Conservation (phyloP, 2,113 vertebrate genomes). For the Vimba vimba region DNA sequence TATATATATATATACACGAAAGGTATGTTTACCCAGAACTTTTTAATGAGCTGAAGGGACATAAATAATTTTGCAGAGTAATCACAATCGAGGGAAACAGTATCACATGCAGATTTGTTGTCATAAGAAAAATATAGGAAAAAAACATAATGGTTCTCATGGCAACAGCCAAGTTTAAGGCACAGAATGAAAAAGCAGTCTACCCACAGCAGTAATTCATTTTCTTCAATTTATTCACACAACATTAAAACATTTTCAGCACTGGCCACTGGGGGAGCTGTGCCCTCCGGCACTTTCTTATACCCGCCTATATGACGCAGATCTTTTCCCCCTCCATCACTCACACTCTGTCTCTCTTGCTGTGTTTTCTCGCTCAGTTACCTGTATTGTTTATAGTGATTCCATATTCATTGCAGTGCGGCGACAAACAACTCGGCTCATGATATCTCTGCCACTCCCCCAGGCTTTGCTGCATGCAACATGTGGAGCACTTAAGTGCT, state of each 20-base stretch:
- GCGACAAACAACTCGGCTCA: slow-evolving; percentile 41
- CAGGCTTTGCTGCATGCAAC: slow-evolving; percentile 52
- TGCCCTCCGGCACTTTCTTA: neutral
- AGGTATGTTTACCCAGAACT: neutral
- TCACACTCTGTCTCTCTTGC: slow-evolving; percentile 20
- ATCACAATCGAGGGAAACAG: neutral
- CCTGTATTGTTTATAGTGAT: slow-evolving; percentile 47
- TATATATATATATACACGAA: neutral
- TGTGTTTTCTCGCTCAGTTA: slow-evolving; percentile 31
- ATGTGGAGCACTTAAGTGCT: slow-evolving; percentile 52
- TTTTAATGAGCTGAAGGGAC: neutral
- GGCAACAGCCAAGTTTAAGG: slow-evolving; percentile 25
- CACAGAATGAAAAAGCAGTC: neutral
- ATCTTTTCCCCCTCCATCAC: slow-evolving; percentile 5
- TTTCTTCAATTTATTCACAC: neutral
- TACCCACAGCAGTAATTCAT: neutral
- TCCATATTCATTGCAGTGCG: slow-evolving; percentile 54
- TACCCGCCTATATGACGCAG: neutral
- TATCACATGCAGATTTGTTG: neutral
- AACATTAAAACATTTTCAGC: too few relatives aligned
- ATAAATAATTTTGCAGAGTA: slow-evolving; percentile 1
- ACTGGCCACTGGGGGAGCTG: neutral
- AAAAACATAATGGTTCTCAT: neutral
- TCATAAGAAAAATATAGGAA: neutral
- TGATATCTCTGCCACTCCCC: slow-evolving; percentile 52